These are phyloP conservation scores for Ophioderma brevispina DNA, from an alignment of 35 echinoderm and acorn worm species.

Conservation along the genomic window DNA sequence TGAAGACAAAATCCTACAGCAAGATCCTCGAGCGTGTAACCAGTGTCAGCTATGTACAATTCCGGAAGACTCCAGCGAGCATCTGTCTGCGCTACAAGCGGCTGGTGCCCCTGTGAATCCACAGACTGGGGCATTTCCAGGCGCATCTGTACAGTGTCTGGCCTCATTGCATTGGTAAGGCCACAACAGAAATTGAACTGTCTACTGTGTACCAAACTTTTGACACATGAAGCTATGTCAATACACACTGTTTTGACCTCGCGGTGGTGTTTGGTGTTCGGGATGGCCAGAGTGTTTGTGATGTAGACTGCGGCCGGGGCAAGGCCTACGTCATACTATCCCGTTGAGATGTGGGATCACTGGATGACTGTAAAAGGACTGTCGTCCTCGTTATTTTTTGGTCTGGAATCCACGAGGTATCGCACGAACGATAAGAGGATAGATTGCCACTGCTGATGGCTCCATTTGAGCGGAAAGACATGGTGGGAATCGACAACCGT, in stretches of 20 bases:
- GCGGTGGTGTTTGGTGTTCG: conserved; percentile 92
- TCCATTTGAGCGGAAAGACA: conserved; percentile 94
- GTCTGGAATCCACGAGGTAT: conserved; percentile 90
- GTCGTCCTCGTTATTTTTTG: conserved; percentile 84
- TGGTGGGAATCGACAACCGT: conserved; percentile 99
- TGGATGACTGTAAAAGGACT: conserved; percentile 95
- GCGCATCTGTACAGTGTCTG: conserved; percentile 71
- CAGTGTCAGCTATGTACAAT: conserved; percentile 66
- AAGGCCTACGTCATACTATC: conserved; percentile 73
- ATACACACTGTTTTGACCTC: conserved; percentile 79
- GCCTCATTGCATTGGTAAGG: conserved; percentile 80
- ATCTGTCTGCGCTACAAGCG: conserved; percentile 85
- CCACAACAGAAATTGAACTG: conserved; percentile 78
- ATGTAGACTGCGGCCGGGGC: conserved; percentile 59
- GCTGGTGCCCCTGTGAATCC: conserved; percentile 77
- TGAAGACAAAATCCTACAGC: conserved; percentile 68
- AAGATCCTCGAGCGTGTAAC: conserved; percentile 66
- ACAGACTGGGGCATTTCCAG: conserved; percentile 97
- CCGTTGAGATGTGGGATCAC: conserved; percentile 79
- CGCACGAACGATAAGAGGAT: conserved; percentile 77
- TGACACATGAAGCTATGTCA: conserved; percentile 86
- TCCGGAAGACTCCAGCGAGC: conserved; percentile 65
- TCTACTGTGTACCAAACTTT: conserved; percentile 79
- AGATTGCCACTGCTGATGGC: conserved; percentile 82
- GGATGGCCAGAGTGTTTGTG: conserved; percentile 51